Conservation (phyloP, 1,140 invertebrate genomes). For the Aphis craccivora region DNA sequence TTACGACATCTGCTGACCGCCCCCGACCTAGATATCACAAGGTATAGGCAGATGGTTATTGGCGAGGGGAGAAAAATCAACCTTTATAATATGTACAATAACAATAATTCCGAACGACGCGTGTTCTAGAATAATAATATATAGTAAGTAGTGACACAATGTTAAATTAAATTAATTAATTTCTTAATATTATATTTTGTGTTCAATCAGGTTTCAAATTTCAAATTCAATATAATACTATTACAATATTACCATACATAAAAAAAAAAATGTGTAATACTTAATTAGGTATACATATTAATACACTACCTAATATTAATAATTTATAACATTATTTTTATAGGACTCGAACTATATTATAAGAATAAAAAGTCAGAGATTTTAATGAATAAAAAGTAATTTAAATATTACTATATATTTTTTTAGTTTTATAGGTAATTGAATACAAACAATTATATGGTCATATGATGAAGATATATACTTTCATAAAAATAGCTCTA, state of each 20-base stretch:
- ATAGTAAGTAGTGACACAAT: not conserved
- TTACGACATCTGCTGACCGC: constrained; percentile 56
- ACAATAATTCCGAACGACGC: constrained; percentile 35
- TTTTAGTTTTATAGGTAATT: not conserved
- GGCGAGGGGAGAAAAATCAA: constrained; percentile 46
- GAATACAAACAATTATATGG: not conserved
- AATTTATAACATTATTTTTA: not conserved
- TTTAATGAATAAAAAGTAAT: not conserved
- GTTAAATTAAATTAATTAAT: not conserved
- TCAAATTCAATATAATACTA: not conserved
- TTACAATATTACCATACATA: not conserved
- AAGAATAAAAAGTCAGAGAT: too few species aligned
- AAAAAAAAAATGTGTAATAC: not conserved
- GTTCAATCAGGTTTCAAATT: not conserved
- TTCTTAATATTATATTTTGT: not conserved
- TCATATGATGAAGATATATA: not conserved
- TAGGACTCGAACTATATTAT: not conserved
- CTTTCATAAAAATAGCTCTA: not conserved
- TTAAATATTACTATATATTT: not conserved
- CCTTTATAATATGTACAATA: constrained; percentile 44
- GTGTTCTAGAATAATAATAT: constrained; percentile 3
- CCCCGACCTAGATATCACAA: constrained; percentile 52
- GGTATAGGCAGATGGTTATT: constrained; percentile 48
- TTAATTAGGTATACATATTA: not conserved
- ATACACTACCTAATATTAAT: not conserved